Percentiles rank a stretch among this genome's conserved stretches.
phyloP scores from a whole-genome alignment of 92 coral and sea anemone genomes.

The Porites lobata region DNA sequence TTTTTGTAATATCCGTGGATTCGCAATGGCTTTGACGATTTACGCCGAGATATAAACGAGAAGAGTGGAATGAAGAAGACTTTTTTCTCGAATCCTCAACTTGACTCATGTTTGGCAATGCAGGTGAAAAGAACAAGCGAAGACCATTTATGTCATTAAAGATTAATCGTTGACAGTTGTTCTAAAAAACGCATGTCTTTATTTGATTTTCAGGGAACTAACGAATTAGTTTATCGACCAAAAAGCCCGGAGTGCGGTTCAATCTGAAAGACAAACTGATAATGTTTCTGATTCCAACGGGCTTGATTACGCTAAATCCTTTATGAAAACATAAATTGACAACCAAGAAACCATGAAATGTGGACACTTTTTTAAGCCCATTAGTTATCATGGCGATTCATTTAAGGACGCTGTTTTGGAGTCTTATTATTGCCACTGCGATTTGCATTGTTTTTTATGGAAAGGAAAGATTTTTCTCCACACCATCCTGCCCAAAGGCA shows the following conservation, averaged over 20 bases:
- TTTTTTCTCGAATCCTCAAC: not conserved
- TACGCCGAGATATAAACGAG: not conserved
- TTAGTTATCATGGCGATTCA: constrained; percentile 37
- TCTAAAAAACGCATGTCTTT: not conserved
- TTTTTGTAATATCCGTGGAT: not conserved
- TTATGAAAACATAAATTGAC: not conserved
- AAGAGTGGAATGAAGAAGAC: too few relatives aligned
- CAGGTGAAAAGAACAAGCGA: constrained; percentile 36
- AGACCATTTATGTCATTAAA: constrained; percentile 19
- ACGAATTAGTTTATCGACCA: not conserved
- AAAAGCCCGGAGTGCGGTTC: not conserved
- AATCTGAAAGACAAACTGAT: not conserved
- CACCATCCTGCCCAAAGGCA: not conserved
- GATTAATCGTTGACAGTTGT: constrained; percentile 37
- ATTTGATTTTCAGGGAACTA: constrained; percentile 5
- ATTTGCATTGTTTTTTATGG: constrained; percentile 52
- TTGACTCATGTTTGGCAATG: not conserved
- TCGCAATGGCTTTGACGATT: not conserved
- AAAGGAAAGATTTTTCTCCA: constrained; percentile 23
- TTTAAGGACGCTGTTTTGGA: constrained; percentile 38
- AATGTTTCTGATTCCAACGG: not conserved
- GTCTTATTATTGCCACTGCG: constrained; percentile 16
- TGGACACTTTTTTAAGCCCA: not conserved
- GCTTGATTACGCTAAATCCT: not conserved
- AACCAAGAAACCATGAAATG: constrained; percentile 34